Evolutionary conservation across 1,140 invertebrate genomes (phyloP).

Genomic region (Leptopilina boulardi): DNA sequence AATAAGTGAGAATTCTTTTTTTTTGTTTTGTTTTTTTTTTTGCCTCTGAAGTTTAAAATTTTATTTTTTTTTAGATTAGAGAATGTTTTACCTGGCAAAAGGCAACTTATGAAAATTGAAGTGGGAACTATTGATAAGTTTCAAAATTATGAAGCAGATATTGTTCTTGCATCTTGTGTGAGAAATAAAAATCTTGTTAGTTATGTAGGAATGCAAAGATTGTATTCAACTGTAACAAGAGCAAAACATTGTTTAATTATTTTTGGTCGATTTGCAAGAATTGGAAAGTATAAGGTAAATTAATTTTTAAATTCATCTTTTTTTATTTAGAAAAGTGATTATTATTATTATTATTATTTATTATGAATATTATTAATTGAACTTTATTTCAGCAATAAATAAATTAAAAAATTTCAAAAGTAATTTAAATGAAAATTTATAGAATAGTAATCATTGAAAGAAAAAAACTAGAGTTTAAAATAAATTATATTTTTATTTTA

Average conservation of each 20-base stretch:
- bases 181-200: background rate
- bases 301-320: background rate
- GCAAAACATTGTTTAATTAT: background rate
- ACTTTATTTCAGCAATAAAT: too few relatives aligned
- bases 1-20: background rate
- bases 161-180: constrained; percentile 4
- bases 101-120: background rate
- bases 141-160: constrained; percentile 2
- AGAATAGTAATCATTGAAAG: too few relatives aligned
- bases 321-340: background rate
- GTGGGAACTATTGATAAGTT: background rate
- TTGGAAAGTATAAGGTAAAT: constrained; percentile 1
- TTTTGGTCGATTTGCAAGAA: background rate
- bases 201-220: background rate
- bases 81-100: background rate
- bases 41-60: background rate
- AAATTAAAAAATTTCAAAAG: too few relatives aligned
- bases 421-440: too few relatives aligned
- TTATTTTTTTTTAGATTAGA: background rate
- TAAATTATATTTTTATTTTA: too few relatives aligned
- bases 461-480: too few relatives aligned
- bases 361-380: too few relatives aligned
- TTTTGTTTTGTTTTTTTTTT: background rate
- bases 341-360: too few relatives aligned
- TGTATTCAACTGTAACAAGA: background rate